phyloP scores from a whole-genome alignment of 35 echinoderm and acorn worm genomes.

The Apostichopus japonicus region DNA sequence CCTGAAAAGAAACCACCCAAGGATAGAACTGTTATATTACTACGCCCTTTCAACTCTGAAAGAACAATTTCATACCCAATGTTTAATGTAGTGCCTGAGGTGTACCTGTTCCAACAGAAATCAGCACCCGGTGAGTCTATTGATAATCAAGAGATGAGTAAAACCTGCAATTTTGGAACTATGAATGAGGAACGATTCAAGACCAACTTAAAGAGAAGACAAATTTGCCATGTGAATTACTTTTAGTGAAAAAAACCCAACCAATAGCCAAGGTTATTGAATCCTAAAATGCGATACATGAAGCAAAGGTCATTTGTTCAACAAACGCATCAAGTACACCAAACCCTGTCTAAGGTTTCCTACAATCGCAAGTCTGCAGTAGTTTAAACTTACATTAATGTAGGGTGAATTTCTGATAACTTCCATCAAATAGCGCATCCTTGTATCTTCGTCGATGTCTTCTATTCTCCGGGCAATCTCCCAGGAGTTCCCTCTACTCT shows the following conservation, averaged over 20 bases:
- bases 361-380: too few relatives aligned
- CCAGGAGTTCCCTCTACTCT: not conserved
- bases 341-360: too few relatives aligned
- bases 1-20: too few relatives aligned
- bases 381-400: conserved; percentile 18
- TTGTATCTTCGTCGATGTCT: conserved; percentile 31
- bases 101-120: not conserved
- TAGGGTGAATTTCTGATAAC: conserved; percentile 45
- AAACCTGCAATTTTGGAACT: not conserved
- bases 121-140: not conserved
- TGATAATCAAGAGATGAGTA: conserved; percentile 13
- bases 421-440: conserved; percentile 46
- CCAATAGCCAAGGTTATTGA: too few relatives aligned
- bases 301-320: too few relatives aligned
- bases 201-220: not conserved
- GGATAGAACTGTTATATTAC: too few relatives aligned
- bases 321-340: too few relatives aligned
- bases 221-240: not conserved
- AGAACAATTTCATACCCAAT: too few relatives aligned
- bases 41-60: too few relatives aligned
- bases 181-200: not conserved
- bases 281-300: too few relatives aligned
- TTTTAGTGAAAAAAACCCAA: not conserved
- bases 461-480: conserved; percentile 8
- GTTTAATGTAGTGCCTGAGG: too few relatives aligned